Conservation (phyloP, 2,113 vertebrate species). For the Osmerus eperlanus region DNA sequence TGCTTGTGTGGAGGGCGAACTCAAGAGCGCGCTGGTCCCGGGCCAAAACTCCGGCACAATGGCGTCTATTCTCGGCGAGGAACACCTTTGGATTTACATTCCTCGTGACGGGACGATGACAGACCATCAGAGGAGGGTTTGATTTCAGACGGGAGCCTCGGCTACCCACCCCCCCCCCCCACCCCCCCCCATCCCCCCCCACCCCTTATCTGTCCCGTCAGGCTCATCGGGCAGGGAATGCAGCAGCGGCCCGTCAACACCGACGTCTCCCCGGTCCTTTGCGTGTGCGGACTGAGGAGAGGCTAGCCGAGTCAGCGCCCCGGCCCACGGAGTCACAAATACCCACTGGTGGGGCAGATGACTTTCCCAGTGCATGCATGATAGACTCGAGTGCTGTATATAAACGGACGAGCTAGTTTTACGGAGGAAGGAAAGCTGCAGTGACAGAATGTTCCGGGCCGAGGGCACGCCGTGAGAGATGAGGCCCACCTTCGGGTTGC, state of each 20-base stretch:
- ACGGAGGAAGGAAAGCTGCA: not conserved
- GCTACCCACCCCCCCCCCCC: slow-evolving; percentile 24
- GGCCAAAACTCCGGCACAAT: slow-evolving; percentile 62
- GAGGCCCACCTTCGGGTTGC: not conserved
- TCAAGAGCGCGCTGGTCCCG: slow-evolving; percentile 47
- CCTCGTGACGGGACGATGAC: slow-evolving; percentile 46
- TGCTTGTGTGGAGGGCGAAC: slow-evolving; percentile 52
- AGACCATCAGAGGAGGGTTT: slow-evolving; percentile 52
- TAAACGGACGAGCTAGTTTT: not conserved
- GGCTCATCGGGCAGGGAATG: slow-evolving; percentile 44
- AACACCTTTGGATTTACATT: slow-evolving; percentile 55
- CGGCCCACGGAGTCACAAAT: too few species aligned
- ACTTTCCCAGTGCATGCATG: too few species aligned
- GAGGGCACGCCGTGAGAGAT: not conserved
- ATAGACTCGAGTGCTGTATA: not conserved
- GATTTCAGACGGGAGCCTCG: slow-evolving; percentile 49
- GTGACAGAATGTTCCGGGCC: not conserved
- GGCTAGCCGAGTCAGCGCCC: not conserved
- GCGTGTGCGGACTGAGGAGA: not conserved
- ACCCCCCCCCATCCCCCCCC: not conserved
- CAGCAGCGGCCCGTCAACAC: slow-evolving; percentile 9
- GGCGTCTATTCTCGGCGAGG: slow-evolving; percentile 64
- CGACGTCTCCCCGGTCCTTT: not conserved
- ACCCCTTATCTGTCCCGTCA: slow-evolving; percentile 35
- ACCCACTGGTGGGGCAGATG: too few species aligned